Conservation (phyloP, 2,888 invertebrate species). For the Drosophila longiperda region DNA sequence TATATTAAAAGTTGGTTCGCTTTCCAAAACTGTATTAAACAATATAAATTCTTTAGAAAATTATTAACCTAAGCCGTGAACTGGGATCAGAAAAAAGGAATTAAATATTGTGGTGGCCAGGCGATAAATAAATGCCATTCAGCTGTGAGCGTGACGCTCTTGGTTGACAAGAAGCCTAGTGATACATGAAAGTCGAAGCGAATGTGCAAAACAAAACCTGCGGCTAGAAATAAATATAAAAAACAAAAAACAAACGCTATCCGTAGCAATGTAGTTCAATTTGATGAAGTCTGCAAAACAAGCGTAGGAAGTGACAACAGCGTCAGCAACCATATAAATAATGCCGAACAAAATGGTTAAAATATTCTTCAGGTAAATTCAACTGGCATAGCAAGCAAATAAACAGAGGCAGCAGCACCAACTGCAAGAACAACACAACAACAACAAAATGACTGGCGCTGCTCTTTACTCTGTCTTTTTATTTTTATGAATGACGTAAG, state of each 20-base stretch:
- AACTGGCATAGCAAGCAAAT: constrained; percentile 25
- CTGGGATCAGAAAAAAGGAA: not conserved
- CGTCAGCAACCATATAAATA: constrained; percentile 34
- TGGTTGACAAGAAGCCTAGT: constrained; percentile 32
- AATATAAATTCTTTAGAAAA: not conserved
- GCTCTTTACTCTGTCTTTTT: constrained; percentile 58
- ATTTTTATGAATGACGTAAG: constrained; percentile 80
- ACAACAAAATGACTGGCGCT: constrained; percentile 15
- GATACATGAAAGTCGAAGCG: constrained; percentile 18
- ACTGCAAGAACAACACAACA: constrained; percentile 13
- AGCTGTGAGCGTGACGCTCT: not conserved
- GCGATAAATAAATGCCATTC: constrained; percentile 30
- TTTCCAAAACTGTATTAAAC: not conserved
- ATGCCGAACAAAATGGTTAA: constrained; percentile 77
- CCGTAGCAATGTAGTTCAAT: constrained; percentile 52
- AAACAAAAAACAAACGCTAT: constrained; percentile 24
- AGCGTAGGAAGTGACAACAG: constrained; percentile 40
- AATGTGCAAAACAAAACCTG: constrained; percentile 45
- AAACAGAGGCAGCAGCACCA: constrained; percentile 26
- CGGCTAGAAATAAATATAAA: constrained; percentile 37
- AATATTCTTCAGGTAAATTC: constrained; percentile 76
- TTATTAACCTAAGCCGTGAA: not conserved
- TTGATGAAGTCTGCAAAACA: constrained; percentile 26
- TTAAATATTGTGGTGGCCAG: constrained; percentile 16
- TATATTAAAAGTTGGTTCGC: not conserved